Evolutionary conservation across 2,797 vertebrate genomes (phyloP), one percentile per base, ranked within the genome.

Genomic region (Anguilla anguilla): DNA sequence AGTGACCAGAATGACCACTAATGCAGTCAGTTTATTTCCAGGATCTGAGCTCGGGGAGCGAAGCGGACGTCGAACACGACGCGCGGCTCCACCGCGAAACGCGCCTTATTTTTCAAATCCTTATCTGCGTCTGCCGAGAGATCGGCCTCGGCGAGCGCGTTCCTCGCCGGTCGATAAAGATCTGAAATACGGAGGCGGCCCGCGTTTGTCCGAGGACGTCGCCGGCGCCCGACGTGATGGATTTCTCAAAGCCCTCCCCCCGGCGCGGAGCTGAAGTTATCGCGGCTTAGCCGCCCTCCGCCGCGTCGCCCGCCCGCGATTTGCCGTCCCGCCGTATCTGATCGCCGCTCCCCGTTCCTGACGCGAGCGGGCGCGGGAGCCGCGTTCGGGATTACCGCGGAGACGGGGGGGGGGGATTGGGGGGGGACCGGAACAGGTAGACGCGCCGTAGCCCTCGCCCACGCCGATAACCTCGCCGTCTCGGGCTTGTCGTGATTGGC

Each of bases 201-300:
- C 35, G 31, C 22, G 84, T 84, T 84, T 25, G 83, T 35, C 59
- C 28, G 55, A 64, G 55, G 39, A 43, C 17, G 51, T 43, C 31
- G 6, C 53, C 35, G 9, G 17, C 13, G 31, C 22, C 22, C 28
- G 17, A 28, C 55, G 31, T 85, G 84, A 85, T 3, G 84, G 53
- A 85, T 64, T 85, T n/a, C 46, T 59, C 84, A 85, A 64, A 84
- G 51, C 31, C 83, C 31, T 22, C 53, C 28, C 55, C 17, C 2
- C 49, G 35, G 51, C 55, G 22, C 59, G n/a, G 7, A 43, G 31
- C 61, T 25, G 31, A 39, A 64, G 84, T 64, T 85, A 64, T 85
- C 84, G 55, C 15, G 31, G 84, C 57, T 85, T 64, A 64, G 84
- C 6, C 59, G 57, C 84, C 84, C 83, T 84, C 83, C 35, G 83